Conservation (phyloP, 2,797 vertebrate genomes). For the Lindbergichthys nudifrons region DNA sequence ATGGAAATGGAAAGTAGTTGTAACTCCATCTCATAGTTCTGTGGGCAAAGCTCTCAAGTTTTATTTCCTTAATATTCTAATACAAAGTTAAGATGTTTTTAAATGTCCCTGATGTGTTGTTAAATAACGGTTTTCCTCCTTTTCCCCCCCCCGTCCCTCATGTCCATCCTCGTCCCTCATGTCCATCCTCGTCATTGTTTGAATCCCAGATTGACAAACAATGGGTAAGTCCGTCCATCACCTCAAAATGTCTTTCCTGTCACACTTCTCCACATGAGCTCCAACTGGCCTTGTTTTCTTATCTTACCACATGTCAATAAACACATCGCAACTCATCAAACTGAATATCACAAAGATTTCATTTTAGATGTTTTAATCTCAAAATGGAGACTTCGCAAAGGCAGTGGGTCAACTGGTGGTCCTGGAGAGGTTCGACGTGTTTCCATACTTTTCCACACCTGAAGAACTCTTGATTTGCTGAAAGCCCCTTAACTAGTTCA, state of each 20-base stretch:
- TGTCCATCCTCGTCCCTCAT: constrained; percentile 71
- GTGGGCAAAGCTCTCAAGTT: too few relatives aligned
- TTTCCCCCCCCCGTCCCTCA: too few relatives aligned
- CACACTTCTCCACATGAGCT: constrained; percentile 1
- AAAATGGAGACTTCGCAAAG: not conserved
- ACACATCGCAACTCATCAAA: not conserved
- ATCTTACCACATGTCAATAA: not conserved
- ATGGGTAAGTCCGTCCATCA: constrained; percentile 91
- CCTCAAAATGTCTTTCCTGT: constrained; percentile 1
- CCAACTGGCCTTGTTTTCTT: not conserved
- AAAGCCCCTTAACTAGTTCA: too few relatives aligned
- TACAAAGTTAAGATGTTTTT: not conserved
- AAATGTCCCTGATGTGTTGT: not conserved
- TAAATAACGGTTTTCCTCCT: constrained; percentile 56
- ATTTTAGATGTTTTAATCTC: not conserved
- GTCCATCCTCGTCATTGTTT: constrained; percentile 81
- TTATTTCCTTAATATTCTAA: too few relatives aligned
- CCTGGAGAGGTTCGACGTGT: too few relatives aligned
- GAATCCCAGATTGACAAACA: constrained; percentile 90
- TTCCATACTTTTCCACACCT: too few relatives aligned
- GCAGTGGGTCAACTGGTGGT: too few relatives aligned
- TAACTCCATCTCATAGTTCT: not conserved
- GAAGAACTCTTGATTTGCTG: too few relatives aligned
- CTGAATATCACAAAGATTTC: not conserved
- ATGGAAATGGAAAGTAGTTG: constrained; percentile 2